Evolutionary conservation across 2,797 vertebrate species (phyloP).

Genomic region (Cetoscarus ocellatus): DNA sequence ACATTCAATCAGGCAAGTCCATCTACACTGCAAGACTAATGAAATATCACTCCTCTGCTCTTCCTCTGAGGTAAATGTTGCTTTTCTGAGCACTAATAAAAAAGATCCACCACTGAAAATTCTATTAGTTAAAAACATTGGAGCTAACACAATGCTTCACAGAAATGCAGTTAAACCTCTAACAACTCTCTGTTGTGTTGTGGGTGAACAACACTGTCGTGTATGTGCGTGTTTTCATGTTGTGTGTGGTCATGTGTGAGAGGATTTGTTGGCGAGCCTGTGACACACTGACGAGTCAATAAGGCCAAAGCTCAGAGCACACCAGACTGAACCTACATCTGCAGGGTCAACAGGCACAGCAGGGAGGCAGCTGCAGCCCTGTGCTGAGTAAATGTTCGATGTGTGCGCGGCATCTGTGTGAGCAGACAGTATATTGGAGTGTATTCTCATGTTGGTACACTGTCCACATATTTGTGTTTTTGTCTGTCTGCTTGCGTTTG

Average conservation of each 20-base stretch:
- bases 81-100: too few species aligned
- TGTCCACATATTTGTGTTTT: slow-evolving; percentile 9
- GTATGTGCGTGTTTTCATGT: slow-evolving; percentile 2
- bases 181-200: too few species aligned
- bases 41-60: too few species aligned
- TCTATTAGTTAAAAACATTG: too few species aligned
- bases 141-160: too few species aligned
- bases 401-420: background rate
- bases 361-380: slow-evolving; percentile 8
- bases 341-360: slow-evolving; percentile 54
- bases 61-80: too few species aligned
- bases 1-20: too few species aligned
- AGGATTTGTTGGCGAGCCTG: slow-evolving; percentile 25
- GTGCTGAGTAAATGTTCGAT: background rate
- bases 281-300: slow-evolving; percentile 55
- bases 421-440: background rate
- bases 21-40: too few species aligned
- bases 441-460: background rate
- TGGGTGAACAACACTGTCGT: background rate
- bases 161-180: too few species aligned
- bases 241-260: slow-evolving; percentile 11
- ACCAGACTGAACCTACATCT: slow-evolving; percentile 45
- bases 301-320: slow-evolving; percentile 81
- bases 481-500: slow-evolving; percentile 2
- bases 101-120: too few species aligned